Evolutionary conservation across 2,797 vertebrate genomes (phyloP), one percentile per base, ranked within the genome.

Genomic region (Hoplostethus mediterraneus): DNA sequence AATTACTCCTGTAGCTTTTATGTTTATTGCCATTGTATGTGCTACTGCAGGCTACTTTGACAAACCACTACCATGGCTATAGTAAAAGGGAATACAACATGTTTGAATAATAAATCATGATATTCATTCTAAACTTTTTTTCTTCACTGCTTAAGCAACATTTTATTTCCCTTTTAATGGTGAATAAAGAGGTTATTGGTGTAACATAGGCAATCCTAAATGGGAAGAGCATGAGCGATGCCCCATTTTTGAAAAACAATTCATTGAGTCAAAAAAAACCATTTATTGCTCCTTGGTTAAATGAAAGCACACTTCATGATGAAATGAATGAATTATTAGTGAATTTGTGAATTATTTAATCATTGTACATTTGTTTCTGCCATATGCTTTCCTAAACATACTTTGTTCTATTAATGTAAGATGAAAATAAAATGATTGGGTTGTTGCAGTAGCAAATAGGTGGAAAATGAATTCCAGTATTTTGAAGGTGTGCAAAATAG

Each of bases 141-240:
- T 10, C 17, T 4, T 36, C 88, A 91, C 7, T 42, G 28, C 93
- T 95, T 95, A 95, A 95, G 95, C 95, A 94, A 94, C 95, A 95
- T 95, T 91, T 95, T 95, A 55, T 36, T 36, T 8, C 6, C 6
- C 3, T 53, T 53, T 17, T 65, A 31, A 89, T 78, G 89, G 90
- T 90, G 90, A 80, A 78, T 79, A 51, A 54, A 48, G 47, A 11
- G 11, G 13, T 21, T 17, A 17, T 49, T 49, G 48, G 33, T 36
- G 33, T 36, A 36, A 36, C 5, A 36, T 6, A n/a, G n/a, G n/a
- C 8, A n/a, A 36, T 36, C 33, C 13, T 17, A 16, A n/a, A 7
- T 49, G 48, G n/a, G n/a, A 49, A n/a, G 48, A 49, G 8, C 33
- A 36, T 8, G 3, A 28, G 28, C 0, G 28, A 6, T 36, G 33